phyloP scores from a whole-genome alignment of 2,113 vertebrate genomes.

The Pterophyllum scalare region DNA sequence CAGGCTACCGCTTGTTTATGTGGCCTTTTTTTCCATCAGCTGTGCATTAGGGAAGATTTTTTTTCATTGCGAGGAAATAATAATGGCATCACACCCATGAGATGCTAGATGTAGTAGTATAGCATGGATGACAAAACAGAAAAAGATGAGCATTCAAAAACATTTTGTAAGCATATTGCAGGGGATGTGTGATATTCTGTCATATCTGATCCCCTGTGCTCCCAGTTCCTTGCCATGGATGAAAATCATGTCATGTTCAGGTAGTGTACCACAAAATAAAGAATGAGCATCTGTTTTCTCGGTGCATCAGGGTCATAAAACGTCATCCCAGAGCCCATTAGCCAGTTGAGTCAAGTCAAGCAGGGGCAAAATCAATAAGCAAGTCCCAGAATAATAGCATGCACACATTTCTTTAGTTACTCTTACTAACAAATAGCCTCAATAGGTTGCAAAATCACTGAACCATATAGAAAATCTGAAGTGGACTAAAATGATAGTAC shows the following conservation, averaged over 20 bases:
- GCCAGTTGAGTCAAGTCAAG: slow-evolving; percentile 47
- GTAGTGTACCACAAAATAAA: slow-evolving; percentile 26
- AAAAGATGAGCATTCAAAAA: neutral
- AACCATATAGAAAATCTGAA: slow-evolving; percentile 26
- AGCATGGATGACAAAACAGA: neutral
- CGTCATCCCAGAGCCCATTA: slow-evolving; percentile 56
- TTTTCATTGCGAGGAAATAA: neutral
- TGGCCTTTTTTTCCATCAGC: neutral
- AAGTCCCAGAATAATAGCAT: slow-evolving; percentile 21
- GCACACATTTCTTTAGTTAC: slow-evolving; percentile 39
- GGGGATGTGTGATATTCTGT: neutral
- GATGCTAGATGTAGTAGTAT: neutral
- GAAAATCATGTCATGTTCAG: slow-evolving; percentile 23
- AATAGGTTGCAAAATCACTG: slow-evolving; percentile 6
- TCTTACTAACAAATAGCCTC: slow-evolving; percentile 38
- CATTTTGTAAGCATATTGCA: neutral
- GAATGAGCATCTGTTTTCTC: slow-evolving; percentile 39
- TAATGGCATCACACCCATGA: neutral
- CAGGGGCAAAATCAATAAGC: slow-evolving; percentile 53
- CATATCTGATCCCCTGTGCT: neutral
- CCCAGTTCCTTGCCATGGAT: neutral
- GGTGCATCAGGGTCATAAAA: slow-evolving; percentile 30
- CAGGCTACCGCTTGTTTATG: neutral
- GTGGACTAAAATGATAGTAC: slow-evolving; percentile 29
- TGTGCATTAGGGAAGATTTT: neutral